These are phyloP conservation scores for Drosophila niveifrons DNA, from an alignment of 2,888 invertebrate genomes.

Conservation along the genomic window DNA sequence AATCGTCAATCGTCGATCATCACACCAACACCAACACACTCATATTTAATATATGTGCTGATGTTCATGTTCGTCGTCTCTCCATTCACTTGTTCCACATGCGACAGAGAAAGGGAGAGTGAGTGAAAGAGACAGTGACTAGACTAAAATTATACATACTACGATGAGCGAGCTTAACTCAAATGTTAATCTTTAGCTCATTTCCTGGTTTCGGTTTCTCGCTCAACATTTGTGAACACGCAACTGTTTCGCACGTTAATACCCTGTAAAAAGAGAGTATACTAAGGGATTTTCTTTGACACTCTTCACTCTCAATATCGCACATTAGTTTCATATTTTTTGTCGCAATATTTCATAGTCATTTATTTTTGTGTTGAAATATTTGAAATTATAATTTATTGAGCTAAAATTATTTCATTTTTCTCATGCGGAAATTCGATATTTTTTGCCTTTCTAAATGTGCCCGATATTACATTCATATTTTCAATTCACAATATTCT, in stretches of 20 bases:
- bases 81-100: slow-evolving; percentile 11
- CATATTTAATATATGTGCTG: background rate
- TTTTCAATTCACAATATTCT: too few relatives aligned
- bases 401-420: too few relatives aligned
- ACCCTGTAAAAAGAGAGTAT: background rate
- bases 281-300: too few relatives aligned
- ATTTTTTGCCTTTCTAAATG: too few relatives aligned
- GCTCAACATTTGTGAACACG: background rate
- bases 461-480: too few relatives aligned
- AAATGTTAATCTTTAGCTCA: background rate
- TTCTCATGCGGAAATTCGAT: too few relatives aligned
- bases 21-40: slow-evolving; percentile 2
- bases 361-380: too few relatives aligned
- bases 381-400: too few relatives aligned
- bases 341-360: too few relatives aligned
- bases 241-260: background rate
- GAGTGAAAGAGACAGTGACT: background rate
- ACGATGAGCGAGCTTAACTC: background rate
- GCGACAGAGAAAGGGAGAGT: background rate
- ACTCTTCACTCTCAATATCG: too few relatives aligned
- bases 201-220: slow-evolving; percentile 3
- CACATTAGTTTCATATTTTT: too few relatives aligned
- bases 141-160: background rate
- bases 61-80: slow-evolving; percentile 11
- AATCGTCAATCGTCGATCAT: slow-evolving; percentile 45